Evolutionary conservation across 1,140 invertebrate genomes (phyloP).

Genomic region (Drosophila ananassae): DNA sequence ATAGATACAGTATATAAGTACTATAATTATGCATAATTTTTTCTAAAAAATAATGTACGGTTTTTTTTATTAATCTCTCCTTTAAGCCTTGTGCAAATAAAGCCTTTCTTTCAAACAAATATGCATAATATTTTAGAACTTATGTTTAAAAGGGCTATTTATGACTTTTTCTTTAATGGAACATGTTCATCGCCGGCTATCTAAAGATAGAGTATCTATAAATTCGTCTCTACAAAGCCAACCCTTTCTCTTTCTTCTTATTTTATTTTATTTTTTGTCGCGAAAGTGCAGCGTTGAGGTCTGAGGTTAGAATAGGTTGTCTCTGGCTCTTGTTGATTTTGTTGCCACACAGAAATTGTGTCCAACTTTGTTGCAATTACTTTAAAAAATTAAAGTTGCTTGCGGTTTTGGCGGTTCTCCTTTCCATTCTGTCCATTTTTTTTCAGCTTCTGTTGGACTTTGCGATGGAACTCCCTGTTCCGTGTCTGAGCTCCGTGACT

Average conservation of each 20-base stretch:
- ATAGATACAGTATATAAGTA: neutral
- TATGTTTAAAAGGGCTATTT: too few relatives aligned
- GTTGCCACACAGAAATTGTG: slow-evolving; percentile 64
- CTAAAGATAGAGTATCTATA: neutral
- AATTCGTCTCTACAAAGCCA: neutral
- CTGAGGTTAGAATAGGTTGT: slow-evolving; percentile 49
- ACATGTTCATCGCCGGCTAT: too few relatives aligned
- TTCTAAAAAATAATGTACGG: neutral
- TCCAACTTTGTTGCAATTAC: slow-evolving; percentile 79
- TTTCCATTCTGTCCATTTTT: slow-evolving; percentile 15
- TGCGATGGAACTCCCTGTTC: slow-evolving; percentile 12
- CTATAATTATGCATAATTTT: neutral
- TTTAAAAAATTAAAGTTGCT: slow-evolving; percentile 81
- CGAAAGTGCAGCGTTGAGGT: slow-evolving; percentile 23
- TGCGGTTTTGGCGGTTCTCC: slow-evolving; percentile 67
- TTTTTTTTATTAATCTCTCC: too few relatives aligned
- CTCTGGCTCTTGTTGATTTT: slow-evolving; percentile 33
- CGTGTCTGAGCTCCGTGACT: slow-evolving; percentile 47
- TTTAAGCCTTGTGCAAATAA: too few relatives aligned
- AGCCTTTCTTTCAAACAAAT: too few relatives aligned
- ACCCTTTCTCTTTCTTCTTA: neutral
- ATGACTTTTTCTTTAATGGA: too few relatives aligned
- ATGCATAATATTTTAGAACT: neutral
- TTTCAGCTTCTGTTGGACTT: slow-evolving; percentile 4
- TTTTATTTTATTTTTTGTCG: slow-evolving; percentile 10